Evolutionary conservation across 92 coral and sea anemone genomes (phyloP).

Genomic region (Virgularia gustaviana): DNA sequence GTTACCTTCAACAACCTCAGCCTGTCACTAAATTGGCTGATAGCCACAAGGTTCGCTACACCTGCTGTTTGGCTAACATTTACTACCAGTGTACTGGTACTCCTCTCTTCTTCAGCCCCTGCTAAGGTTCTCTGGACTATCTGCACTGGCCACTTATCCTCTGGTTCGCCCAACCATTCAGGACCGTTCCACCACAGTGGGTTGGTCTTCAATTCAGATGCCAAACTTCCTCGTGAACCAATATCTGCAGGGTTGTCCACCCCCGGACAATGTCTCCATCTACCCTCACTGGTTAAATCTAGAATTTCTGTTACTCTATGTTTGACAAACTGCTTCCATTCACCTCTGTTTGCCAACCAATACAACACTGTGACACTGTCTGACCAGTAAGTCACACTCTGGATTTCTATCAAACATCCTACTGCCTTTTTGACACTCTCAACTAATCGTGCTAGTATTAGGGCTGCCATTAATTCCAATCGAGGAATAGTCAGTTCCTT

Average conservation of each 20-base stretch:
- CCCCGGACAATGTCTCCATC: too few relatives aligned
- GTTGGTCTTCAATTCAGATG: background rate
- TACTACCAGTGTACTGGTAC: background rate
- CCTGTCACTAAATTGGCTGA: background rate
- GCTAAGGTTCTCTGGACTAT: background rate
- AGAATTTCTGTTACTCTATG: too few relatives aligned
- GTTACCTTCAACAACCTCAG: constrained; percentile 12
- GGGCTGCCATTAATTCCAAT: too few relatives aligned
- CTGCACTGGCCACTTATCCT: too few relatives aligned
- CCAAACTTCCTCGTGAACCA: too few relatives aligned
- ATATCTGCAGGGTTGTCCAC: too few relatives aligned
- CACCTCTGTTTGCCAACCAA: constrained; percentile 33
- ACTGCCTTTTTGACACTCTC: constrained; percentile 19
- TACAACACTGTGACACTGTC: constrained; percentile 30
- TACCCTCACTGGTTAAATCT: too few relatives aligned
- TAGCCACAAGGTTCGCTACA: background rate
- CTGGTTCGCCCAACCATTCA: background rate
- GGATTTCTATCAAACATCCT: background rate
- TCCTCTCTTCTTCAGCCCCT: too few relatives aligned
- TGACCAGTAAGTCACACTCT: too few relatives aligned
- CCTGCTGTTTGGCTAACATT: background rate
- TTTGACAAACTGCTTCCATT: too few relatives aligned
- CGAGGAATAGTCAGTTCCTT: constrained; percentile 26
- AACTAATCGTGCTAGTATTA: constrained; percentile 15
- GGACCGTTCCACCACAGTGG: constrained; percentile 14